Evolutionary conservation across 1,140 invertebrate species (phyloP).

Genomic region (Anthonomus grandis): DNA sequence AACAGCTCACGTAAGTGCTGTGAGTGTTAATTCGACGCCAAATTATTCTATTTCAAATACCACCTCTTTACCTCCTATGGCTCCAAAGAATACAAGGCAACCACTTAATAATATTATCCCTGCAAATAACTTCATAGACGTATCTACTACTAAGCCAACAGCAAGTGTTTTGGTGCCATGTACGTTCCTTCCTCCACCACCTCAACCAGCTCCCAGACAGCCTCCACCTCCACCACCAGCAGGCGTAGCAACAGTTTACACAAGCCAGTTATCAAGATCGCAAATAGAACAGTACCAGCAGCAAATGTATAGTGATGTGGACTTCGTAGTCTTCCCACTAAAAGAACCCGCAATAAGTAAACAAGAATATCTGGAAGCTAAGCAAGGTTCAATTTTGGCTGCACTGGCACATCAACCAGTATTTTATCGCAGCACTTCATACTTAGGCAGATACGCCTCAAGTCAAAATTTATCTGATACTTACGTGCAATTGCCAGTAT

Average conservation of each 20-base stretch:
- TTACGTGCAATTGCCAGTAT: conserved; percentile 62
- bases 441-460: conserved; percentile 68
- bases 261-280: conserved; percentile 67
- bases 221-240: conserved; percentile 53
- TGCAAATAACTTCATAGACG: conserved; percentile 66
- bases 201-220: conserved; percentile 51
- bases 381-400: conserved; percentile 65
- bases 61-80: conserved; percentile 56
- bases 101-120: conserved; percentile 50
- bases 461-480: conserved; percentile 73
- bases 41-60: conserved; percentile 52
- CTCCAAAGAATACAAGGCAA: conserved; percentile 40
- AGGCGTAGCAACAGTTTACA: conserved; percentile 59
- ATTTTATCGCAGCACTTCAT: conserved; percentile 77
- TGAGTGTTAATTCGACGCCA: conserved; percentile 52
- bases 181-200: conserved; percentile 55
- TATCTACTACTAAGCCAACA: conserved; percentile 57
- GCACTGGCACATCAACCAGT: conserved; percentile 61
- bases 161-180: conserved; percentile 60
- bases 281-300: conserved; percentile 82
- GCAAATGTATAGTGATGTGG: conserved; percentile 82
- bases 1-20: conserved; percentile 61
- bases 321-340: conserved; percentile 85
- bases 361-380: conserved; percentile 85
- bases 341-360: conserved; percentile 84